A percentile compares a stretch with the other conserved stretches of the same genome.
Evolutionary conservation across 1,140 invertebrate species (phyloP).

Genomic region (Bombus ignitus): DNA sequence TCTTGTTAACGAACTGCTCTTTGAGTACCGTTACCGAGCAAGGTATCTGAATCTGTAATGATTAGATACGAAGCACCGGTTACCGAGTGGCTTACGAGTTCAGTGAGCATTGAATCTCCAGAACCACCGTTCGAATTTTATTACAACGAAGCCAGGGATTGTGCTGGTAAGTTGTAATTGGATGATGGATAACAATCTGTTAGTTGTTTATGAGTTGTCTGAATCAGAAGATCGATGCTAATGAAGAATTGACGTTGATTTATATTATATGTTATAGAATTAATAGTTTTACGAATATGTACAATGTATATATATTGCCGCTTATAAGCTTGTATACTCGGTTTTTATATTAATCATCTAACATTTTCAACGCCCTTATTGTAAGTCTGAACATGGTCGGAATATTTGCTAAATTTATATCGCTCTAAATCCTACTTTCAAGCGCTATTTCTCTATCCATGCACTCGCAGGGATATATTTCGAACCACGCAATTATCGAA

Average conservation of each 20-base stretch:
- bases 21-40: neutral
- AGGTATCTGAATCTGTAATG: constrained; percentile 28
- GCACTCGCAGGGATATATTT: neutral
- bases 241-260: neutral
- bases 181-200: neutral
- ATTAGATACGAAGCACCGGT: constrained; percentile 5
- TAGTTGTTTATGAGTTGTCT: neutral
- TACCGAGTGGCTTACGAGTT: neutral
- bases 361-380: neutral
- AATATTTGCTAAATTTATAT: neutral
- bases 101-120: neutral
- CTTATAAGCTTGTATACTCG: neutral
- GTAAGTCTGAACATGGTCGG: neutral
- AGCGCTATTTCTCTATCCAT: neutral
- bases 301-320: neutral
- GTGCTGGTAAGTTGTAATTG: neutral
- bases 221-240: neutral
- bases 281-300: neutral
- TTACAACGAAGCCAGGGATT: neutral
- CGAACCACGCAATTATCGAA: neutral
- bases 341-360: neutral
- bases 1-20: constrained; percentile 21
- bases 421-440: neutral
- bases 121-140: neutral
- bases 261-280: neutral